phyloP scores from a whole-genome alignment of 2,797 vertebrate species.

The Bothrops alternatus region DNA sequence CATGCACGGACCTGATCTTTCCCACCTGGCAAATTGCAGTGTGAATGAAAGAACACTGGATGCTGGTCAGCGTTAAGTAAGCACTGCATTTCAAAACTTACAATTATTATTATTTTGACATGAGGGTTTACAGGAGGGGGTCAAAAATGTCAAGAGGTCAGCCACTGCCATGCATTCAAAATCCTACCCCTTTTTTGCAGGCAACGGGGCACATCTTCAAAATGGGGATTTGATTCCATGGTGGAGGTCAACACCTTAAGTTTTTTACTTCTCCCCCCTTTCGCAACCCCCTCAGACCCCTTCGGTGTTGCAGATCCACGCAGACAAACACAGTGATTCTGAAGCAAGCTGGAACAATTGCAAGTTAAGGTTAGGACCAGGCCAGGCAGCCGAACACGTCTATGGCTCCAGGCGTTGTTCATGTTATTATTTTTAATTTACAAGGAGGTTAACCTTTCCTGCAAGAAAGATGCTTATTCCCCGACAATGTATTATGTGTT shows the following conservation, averaged over 20 bases:
- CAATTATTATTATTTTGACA: neutral
- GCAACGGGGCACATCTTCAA: neutral
- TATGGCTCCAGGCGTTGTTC: neutral
- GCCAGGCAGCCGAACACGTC: neutral
- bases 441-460: neutral
- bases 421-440: neutral
- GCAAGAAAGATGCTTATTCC: neutral
- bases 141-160: neutral
- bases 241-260: neutral
- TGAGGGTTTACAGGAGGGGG: neutral
- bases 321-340: neutral
- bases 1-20: neutral
- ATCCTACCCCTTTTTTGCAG: neutral
- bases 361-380: neutral
- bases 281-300: neutral
- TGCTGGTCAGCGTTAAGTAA: neutral
- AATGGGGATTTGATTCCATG: neutral
- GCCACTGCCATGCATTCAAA: neutral
- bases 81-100: neutral
- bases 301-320: neutral
- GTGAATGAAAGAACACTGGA: neutral
- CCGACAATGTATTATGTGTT: neutral
- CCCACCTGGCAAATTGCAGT: neutral
- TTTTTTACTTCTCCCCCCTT: neutral
- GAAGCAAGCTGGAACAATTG: constrained; percentile 16